Percentiles rank a stretch among this genome's conserved stretches.
phyloP scores from a whole-genome alignment of 2,888 invertebrate species.

The Brenthis hecate region DNA sequence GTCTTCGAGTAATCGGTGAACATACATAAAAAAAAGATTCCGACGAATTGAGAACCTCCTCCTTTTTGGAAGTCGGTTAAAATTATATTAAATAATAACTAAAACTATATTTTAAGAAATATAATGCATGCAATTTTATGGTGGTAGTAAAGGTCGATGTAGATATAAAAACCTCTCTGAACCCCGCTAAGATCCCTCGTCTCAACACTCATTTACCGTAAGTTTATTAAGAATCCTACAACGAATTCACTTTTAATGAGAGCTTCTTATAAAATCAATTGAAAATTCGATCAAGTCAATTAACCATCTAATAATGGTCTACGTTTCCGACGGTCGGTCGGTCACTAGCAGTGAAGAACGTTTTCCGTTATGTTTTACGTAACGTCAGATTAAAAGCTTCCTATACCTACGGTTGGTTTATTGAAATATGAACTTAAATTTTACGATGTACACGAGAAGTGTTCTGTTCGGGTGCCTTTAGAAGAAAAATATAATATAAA shows the following conservation, averaged over 20 bases:
- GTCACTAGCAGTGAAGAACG: not conserved
- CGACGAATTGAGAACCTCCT: no score
- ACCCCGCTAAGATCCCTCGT: not conserved
- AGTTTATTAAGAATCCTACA: slow-evolving; percentile 1
- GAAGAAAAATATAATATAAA: not conserved
- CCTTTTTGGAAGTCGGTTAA: no score
- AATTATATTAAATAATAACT: no score
- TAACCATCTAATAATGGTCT: not conserved
- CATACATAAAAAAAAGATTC: no score
- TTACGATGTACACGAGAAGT: not conserved
- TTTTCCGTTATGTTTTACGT: slow-evolving; percentile 15
- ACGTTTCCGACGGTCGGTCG: slow-evolving; percentile 6
- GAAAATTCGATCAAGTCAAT: slow-evolving; percentile 10
- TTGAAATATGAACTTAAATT: slow-evolving; percentile 12
- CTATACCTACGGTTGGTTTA: slow-evolving; percentile 4
- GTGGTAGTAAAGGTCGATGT: no score
- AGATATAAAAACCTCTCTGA: not conserved
- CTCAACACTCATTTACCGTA: not conserved
- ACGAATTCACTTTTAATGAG: slow-evolving; percentile 15
- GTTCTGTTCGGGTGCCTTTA: not conserved
- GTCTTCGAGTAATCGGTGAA: no score
- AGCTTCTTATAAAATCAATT: slow-evolving; percentile 14
- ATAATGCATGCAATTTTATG: no score
- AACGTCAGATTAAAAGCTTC: slow-evolving; percentile 17
- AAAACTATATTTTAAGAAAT: no score